These are phyloP conservation scores for Gymnorhina tibicen DNA, from an alignment of 2,113 vertebrate genomes.

Conservation along the genomic window DNA sequence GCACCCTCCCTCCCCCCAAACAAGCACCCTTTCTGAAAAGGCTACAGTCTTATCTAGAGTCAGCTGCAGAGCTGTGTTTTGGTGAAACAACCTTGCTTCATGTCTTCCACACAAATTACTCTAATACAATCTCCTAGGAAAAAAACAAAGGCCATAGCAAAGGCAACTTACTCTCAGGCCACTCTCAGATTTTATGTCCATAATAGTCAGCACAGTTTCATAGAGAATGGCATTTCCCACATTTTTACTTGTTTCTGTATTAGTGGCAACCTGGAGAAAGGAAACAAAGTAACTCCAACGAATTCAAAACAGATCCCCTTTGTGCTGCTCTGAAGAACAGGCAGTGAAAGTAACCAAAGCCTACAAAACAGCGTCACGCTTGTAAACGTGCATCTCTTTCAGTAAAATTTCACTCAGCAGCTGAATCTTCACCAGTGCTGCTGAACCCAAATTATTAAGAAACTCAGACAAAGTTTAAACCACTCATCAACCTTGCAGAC, in stretches of 20 bases:
- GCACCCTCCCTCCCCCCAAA: background rate
- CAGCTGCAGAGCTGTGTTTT: background rate
- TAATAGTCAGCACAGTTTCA: constrained; percentile 98
- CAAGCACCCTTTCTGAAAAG: background rate
- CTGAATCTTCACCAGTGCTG: background rate
- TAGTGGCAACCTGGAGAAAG: constrained; percentile 90
- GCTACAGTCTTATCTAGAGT: background rate
- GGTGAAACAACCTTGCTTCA: background rate
- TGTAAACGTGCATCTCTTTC: background rate
- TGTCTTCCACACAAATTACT: background rate
- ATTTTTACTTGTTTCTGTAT: constrained; percentile 99
- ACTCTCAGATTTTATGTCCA: constrained; percentile 99
- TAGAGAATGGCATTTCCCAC: constrained; percentile 99
- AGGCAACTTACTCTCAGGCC: constrained; percentile 87
- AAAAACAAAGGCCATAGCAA: background rate
- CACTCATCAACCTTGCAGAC: background rate
- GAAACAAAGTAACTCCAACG: background rate
- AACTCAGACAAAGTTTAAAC: background rate
- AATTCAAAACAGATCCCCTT: background rate
- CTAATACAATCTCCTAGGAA: background rate
- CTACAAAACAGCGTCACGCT: background rate
- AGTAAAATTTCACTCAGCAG: background rate
- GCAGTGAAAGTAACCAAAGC: background rate
- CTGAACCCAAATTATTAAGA: background rate
- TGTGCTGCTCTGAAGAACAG: background rate